Conservation (phyloP, 2,113 vertebrate species). For the Pungitius pungitius region DNA sequence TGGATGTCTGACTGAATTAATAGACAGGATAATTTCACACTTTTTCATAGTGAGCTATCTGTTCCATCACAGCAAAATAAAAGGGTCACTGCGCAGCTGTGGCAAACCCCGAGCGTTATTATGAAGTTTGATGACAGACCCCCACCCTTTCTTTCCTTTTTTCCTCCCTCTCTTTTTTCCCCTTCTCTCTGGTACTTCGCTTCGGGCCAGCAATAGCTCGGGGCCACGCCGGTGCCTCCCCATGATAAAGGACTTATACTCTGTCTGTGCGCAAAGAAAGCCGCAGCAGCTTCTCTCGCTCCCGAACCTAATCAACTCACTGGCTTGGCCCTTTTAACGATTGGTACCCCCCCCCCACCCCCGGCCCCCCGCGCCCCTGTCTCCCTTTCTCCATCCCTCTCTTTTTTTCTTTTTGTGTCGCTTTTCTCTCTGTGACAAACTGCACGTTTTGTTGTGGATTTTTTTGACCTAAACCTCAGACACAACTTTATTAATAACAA, state of each 20-base stretch:
- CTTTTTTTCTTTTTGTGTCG: conserved; percentile 36
- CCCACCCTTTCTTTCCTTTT: conserved; percentile 53
- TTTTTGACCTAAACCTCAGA: not conserved
- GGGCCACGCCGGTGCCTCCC: conserved; percentile 92
- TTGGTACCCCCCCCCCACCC: conserved; percentile 48
- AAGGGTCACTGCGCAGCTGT: conserved; percentile 97
- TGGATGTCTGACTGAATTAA: conserved; percentile 94
- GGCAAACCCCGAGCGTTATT: conserved; percentile 90
- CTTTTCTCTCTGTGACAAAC: conserved; percentile 52
- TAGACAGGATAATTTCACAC: conserved; percentile 99
- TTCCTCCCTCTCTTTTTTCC: conserved; percentile 60
- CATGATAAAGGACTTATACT: conserved; percentile 98
- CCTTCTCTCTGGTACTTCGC: conserved; percentile 87
- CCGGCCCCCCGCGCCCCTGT: conserved; percentile 3
- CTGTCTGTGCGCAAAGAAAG: conserved; percentile 81
- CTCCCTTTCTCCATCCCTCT: conserved; percentile 15
- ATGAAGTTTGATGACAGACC: conserved; percentile 92
- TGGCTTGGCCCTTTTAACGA: conserved; percentile 74
- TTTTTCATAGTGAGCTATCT: conserved; percentile 90
- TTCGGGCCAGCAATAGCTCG: conserved; percentile 89
- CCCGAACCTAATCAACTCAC: conserved; percentile 87
- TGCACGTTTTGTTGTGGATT: conserved; percentile 39
- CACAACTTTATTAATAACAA: not conserved
- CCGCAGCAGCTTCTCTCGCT: conserved; percentile 84
- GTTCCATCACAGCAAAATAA: conserved; percentile 89